phyloP scores from a whole-genome alignment of 1,140 invertebrate species.

The Frieseomelitta varia region DNA sequence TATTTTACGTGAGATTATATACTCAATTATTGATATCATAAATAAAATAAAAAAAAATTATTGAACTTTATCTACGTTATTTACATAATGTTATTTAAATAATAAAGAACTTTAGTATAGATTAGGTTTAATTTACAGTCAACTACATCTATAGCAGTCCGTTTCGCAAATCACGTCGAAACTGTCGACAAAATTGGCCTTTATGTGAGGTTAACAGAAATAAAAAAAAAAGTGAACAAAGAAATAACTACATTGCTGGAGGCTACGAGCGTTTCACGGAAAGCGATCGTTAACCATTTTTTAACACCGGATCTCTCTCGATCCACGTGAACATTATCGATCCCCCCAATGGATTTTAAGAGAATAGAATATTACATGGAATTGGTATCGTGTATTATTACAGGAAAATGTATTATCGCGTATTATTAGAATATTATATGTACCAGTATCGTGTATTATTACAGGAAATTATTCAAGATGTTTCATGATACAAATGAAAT shows the following conservation, averaged over 20 bases:
- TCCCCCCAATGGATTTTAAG: background rate
- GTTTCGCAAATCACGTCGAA: background rate
- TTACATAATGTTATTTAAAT: background rate
- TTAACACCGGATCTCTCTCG: conserved; percentile 1
- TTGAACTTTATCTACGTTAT: background rate
- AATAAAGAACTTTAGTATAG: background rate
- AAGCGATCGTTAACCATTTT: conserved; percentile 23
- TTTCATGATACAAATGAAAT: conserved; percentile 6
- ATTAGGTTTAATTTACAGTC: background rate
- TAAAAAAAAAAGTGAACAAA: background rate
- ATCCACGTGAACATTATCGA: background rate
- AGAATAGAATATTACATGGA: background rate
- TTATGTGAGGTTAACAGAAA: background rate
- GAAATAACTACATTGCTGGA: background rate
- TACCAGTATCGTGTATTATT: background rate
- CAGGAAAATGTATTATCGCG: too few relatives aligned
- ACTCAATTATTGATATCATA: too few relatives aligned
- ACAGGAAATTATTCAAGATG: background rate
- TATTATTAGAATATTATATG: too few relatives aligned
- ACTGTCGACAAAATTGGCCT: background rate
- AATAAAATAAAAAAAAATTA: too few relatives aligned
- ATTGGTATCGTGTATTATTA: background rate
- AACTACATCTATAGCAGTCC: background rate
- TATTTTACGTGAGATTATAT: too few relatives aligned
- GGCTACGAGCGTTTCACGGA: conserved; percentile 3